Evolutionary conservation across 2,113 vertebrate genomes (phyloP).

Genomic region (Periophthalmodon schlosseri): DNA sequence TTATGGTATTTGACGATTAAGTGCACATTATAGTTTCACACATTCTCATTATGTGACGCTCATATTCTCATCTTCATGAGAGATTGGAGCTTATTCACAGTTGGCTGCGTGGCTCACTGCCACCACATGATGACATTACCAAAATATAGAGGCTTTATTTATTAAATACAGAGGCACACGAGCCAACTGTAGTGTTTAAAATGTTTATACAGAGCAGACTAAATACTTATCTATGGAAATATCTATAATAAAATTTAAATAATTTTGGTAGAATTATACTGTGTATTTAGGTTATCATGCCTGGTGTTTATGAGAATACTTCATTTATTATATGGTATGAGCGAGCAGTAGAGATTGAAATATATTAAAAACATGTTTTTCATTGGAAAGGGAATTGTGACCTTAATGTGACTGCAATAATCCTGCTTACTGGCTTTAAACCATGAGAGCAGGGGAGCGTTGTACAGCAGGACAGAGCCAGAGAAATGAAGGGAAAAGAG

Average conservation of each 20-base stretch:
- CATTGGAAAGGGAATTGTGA: conserved; percentile 51
- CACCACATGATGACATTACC: neutral
- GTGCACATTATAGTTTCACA: neutral
- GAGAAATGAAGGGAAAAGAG: conserved; percentile 5
- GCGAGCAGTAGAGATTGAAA: neutral
- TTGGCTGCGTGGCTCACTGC: neutral
- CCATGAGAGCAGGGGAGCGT: conserved; percentile 24
- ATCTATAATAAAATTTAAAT: neutral
- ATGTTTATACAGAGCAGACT: neutral
- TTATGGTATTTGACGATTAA: neutral
- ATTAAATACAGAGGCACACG: no score
- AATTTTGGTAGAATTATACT: neutral
- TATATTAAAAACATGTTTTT: conserved; percentile 16
- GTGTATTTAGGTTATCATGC: neutral
- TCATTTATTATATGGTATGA: conserved; percentile 6
- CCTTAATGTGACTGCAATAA: conserved; percentile 61
- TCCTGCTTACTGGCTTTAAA: conserved; percentile 64
- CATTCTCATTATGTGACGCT: neutral
- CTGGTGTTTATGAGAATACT: neutral
- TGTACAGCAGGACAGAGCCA: conserved; percentile 12
- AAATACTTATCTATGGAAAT: no score
- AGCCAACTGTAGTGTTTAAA: no score
- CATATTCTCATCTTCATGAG: conserved; percentile 4
- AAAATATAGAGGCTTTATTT: neutral
- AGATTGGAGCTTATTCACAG: neutral